Evolutionary conservation across 2,797 vertebrate genomes (phyloP).

Genomic region (Arvicola amphibius): DNA sequence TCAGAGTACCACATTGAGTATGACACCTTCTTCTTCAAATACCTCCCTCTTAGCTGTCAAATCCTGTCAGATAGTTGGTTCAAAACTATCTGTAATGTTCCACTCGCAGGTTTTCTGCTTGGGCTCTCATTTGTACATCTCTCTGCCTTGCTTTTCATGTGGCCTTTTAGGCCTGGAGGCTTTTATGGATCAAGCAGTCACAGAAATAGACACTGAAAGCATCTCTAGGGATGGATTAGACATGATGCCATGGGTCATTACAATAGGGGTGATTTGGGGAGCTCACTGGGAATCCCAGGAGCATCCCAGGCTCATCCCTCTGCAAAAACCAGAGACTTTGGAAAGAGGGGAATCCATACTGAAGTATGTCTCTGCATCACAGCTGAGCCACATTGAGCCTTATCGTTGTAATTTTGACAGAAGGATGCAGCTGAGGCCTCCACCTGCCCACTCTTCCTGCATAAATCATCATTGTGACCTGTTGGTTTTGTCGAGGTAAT

Average conservation of each 20-base stretch:
- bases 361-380: not conserved
- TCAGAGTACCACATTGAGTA: constrained; percentile 27
- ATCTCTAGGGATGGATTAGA: not conserved
- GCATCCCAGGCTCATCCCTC: not conserved
- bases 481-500: constrained; percentile 17
- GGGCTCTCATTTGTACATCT: not conserved
- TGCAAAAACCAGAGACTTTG: not conserved
- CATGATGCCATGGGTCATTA: constrained; percentile 10
- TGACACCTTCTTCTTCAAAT: constrained; percentile 55
- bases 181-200: constrained; percentile 52
- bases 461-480: not conserved
- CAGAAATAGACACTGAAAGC: constrained; percentile 50
- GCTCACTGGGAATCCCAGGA: not conserved
- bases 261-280: not conserved
- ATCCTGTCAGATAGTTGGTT: constrained; percentile 38
- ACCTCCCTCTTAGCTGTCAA: not conserved
- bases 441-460: not conserved
- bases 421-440: not conserved
- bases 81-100: constrained; percentile 47
- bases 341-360: not conserved
- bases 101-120: not conserved
- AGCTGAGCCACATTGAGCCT: not conserved
- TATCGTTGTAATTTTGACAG: not conserved
- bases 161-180: constrained; percentile 11
- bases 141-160: constrained; percentile 32